Conservation (phyloP, 2,113 vertebrate genomes). For the Perca fluviatilis region DNA sequence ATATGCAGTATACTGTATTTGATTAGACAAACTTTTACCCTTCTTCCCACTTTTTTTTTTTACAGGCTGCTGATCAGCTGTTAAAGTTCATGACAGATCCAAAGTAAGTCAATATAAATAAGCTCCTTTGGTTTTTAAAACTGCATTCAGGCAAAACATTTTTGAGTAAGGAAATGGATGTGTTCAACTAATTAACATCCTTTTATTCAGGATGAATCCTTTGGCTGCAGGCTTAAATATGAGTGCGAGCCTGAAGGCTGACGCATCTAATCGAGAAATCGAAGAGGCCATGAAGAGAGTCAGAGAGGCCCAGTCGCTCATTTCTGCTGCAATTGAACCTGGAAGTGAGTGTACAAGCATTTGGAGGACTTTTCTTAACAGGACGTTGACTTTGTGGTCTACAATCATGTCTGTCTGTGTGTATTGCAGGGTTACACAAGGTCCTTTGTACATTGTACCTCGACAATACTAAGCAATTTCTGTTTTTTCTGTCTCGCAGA, state of each 20-base stretch:
- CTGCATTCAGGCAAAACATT: too few species aligned
- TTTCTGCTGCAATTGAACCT: conserved; percentile 97
- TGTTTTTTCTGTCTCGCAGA: conserved; percentile 76
- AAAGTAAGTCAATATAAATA: conserved; percentile 88
- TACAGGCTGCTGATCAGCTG: conserved; percentile 94
- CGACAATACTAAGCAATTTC: neutral
- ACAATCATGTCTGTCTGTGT: neutral
- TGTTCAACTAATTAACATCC: conserved; percentile 8
- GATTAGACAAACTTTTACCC: neutral
- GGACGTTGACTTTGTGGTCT: neutral
- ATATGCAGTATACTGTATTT: neutral
- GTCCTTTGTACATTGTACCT: neutral
- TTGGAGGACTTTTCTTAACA: neutral
- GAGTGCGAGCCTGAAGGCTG: conserved; percentile 92
- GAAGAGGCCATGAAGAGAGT: conserved; percentile 99
- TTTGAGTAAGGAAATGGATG: neutral
- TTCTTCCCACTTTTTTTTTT: neutral
- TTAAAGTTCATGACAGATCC: conserved; percentile 98
- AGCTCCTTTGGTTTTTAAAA: neutral
- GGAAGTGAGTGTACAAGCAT: conserved; percentile 82
- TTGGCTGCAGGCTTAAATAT: conserved; percentile 92
- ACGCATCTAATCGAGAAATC: conserved; percentile 96
- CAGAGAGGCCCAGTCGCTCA: conserved; percentile 96
- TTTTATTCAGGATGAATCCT: conserved; percentile 90
- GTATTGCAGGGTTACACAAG: neutral